phyloP scores from a whole-genome alignment of 2,113 vertebrate species.

The Thomomys bottae region DNA sequence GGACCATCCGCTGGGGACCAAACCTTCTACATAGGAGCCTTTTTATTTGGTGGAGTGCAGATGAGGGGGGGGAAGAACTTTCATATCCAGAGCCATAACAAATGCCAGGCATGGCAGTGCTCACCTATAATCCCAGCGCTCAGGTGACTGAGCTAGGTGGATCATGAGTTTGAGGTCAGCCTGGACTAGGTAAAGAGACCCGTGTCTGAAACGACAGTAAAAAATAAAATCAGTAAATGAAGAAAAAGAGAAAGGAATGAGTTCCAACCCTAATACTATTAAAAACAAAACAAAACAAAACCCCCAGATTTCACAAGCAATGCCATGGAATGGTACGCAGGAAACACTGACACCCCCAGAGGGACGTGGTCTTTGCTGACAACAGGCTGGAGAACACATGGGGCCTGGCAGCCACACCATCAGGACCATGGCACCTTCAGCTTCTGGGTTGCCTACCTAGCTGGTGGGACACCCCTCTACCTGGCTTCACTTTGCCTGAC shows the following conservation, averaged over 20 bases:
- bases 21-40: background rate
- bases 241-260: no score
- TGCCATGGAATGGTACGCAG: slow-evolving; percentile 80
- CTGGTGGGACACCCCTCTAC: slow-evolving; percentile 78
- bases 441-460: slow-evolving; percentile 81
- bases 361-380: slow-evolving; percentile 80
- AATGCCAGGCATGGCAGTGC: no score
- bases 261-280: no score
- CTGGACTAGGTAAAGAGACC: no score
- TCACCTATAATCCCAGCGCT: no score
- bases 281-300: no score
- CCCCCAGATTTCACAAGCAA: slow-evolving; percentile 82
- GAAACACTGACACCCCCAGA: slow-evolving; percentile 72
- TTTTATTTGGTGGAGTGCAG: no score
- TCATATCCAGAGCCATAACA: background rate
- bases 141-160: no score
- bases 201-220: no score
- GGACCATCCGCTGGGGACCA: background rate
- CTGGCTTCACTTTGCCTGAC: slow-evolving; percentile 77
- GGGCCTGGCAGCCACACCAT: slow-evolving; percentile 79
- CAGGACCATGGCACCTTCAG: slow-evolving; percentile 84
- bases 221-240: no score
- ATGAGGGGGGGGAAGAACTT: no score
- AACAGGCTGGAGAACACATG: slow-evolving; percentile 56
- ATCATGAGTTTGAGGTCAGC: no score